Conservation (phyloP, 2,113 vertebrate genomes). For the Rhineura floridana region DNA sequence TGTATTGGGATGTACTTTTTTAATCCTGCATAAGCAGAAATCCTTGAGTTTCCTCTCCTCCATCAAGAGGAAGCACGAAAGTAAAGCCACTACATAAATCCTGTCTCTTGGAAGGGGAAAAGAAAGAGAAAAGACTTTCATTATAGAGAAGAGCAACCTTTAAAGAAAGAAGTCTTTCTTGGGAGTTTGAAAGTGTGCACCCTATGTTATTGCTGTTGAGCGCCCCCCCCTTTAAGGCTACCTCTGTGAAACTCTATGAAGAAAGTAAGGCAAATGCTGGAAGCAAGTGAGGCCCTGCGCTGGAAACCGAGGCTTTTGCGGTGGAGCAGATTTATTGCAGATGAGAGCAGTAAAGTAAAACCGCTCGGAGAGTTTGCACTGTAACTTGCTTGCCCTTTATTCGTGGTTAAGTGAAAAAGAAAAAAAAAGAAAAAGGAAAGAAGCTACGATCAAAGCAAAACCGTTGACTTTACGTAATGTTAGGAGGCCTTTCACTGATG, state of each 20-base stretch:
- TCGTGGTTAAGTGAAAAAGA: slow-evolving; percentile 50
- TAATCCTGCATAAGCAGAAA: not conserved
- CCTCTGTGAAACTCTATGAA: slow-evolving; percentile 57
- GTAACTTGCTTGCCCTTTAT: slow-evolving; percentile 62
- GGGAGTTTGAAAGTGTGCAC: slow-evolving; percentile 67
- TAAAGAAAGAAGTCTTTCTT: slow-evolving; percentile 71
- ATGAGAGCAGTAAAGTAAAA: slow-evolving; percentile 51
- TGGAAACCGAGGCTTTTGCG: slow-evolving; percentile 45
- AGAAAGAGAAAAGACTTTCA: not conserved
- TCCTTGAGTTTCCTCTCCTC: slow-evolving; percentile 3
- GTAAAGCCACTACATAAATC: slow-evolving; percentile 50
- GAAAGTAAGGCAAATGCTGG: slow-evolving; percentile 62
- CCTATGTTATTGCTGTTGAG: slow-evolving; percentile 65
- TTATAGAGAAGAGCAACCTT: slow-evolving; percentile 52
- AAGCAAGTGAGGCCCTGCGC: slow-evolving; percentile 27
- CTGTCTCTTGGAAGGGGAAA: slow-evolving; percentile 26
- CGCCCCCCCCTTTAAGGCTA: slow-evolving; percentile 46
- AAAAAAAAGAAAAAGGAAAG: not conserved
- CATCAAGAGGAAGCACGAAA: slow-evolving; percentile 49
- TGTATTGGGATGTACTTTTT: no score
- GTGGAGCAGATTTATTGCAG: slow-evolving; percentile 61
- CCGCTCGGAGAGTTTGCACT: slow-evolving; percentile 38
- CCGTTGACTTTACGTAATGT: slow-evolving; percentile 52
- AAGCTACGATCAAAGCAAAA: slow-evolving; percentile 53
- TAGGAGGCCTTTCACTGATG: slow-evolving; percentile 48